Percentiles rank a stretch among this genome's conserved stretches.
Evolutionary conservation across 1,140 invertebrate genomes (phyloP).

Genomic region (Drosophila lacteicornis): DNA sequence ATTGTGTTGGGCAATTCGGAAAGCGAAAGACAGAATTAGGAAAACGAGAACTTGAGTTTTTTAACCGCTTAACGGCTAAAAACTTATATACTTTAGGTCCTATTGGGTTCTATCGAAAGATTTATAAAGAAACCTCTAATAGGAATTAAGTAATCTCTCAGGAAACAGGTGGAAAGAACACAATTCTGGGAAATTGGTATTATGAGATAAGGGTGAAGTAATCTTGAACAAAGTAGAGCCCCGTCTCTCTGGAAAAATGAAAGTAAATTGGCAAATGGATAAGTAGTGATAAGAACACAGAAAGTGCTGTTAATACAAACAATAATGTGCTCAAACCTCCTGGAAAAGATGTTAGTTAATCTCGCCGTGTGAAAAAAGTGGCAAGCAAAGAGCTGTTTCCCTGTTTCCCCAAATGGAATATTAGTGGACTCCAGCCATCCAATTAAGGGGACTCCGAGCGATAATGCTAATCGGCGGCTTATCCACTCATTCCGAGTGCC

Average conservation of each 20-base stretch:
- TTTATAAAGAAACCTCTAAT: neutral
- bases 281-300: neutral
- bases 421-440: neutral
- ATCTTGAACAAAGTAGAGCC: neutral
- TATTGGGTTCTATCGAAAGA: neutral
- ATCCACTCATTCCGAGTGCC: constrained; percentile 6
- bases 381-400: neutral
- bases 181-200: constrained; percentile 1
- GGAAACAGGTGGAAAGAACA: neutral
- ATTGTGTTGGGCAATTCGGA: neutral
- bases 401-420: neutral
- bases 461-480: constrained; percentile 13
- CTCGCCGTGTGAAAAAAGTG: neutral
- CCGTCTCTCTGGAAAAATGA: neutral
- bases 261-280: neutral
- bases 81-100: too few relatives aligned
- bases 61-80: too few relatives aligned
- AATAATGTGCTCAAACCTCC: neutral
- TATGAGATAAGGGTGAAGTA: constrained; percentile 1
- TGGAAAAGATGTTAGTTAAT: neutral
- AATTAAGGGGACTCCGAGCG: constrained; percentile 18
- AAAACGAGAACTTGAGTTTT: too few relatives aligned
- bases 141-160: neutral
- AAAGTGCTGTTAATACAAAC: too few relatives aligned
- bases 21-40: neutral